These are phyloP conservation scores for Ectemnius lituratus DNA, from an alignment of 2,888 invertebrate species.

Conservation along the genomic window DNA sequence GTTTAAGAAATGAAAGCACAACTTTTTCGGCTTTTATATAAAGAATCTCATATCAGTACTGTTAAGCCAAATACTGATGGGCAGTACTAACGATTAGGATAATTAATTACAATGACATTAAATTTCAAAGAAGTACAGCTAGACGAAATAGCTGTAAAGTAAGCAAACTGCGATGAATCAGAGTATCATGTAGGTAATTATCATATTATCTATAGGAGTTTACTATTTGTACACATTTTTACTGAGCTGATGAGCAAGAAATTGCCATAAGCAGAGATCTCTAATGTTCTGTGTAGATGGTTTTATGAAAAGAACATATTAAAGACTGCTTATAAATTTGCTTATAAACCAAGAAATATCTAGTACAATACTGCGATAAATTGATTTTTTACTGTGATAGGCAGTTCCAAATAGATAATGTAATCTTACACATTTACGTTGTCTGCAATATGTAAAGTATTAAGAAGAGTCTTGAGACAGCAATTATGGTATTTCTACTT, in stretches of 20 bases:
- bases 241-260: not conserved
- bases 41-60: slow-evolving; percentile 36
- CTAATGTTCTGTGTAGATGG: too few relatives aligned
- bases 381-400: slow-evolving; percentile 55
- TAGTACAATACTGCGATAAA: slow-evolving; percentile 45
- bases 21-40: slow-evolving; percentile 4
- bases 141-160: slow-evolving; percentile 32
- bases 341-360: slow-evolving; percentile 26
- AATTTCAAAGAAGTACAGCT: slow-evolving; percentile 1
- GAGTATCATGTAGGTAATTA: slow-evolving; percentile 14
- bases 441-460: slow-evolving; percentile 41
- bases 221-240: slow-evolving; percentile 25
- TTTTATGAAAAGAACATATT: slow-evolving; percentile 11
- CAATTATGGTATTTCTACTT: slow-evolving; percentile 41
- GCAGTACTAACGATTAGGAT: not conserved
- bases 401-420: slow-evolving; percentile 40
- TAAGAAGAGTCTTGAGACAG: slow-evolving; percentile 27
- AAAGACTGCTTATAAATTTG: slow-evolving; percentile 32
- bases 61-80: not conserved
- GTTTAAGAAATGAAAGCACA: slow-evolving; percentile 14
- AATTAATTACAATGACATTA: not conserved
- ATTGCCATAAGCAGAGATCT: slow-evolving; percentile 9
- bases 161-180: not conserved
- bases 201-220: slow-evolving; percentile 20
- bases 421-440: slow-evolving; percentile 35